phyloP scores from a whole-genome alignment of 2,113 vertebrate species.

The Neomonachus schauinslandi region DNA sequence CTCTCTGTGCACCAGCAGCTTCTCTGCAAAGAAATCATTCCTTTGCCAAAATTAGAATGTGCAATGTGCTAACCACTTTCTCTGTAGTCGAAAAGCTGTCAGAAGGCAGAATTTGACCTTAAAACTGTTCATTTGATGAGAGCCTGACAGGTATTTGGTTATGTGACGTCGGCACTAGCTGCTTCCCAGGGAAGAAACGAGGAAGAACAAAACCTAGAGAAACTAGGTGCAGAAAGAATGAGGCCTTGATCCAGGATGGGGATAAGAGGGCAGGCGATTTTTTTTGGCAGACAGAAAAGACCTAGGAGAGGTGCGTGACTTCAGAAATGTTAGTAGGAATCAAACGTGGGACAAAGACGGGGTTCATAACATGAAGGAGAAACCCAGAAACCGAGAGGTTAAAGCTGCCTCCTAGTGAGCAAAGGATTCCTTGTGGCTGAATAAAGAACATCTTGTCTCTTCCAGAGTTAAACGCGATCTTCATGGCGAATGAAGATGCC shows the following conservation, averaged over 20 bases:
- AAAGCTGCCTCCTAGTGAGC: background rate
- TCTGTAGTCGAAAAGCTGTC: slow-evolving; percentile 42
- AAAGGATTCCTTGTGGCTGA: background rate
- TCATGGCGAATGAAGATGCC: background rate
- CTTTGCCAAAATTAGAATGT: slow-evolving; percentile 49
- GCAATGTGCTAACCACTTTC: background rate
- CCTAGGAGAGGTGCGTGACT: background rate
- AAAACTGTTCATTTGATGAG: slow-evolving; percentile 56
- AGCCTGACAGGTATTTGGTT: slow-evolving; percentile 37
- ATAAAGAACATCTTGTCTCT: background rate
- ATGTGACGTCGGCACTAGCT: background rate
- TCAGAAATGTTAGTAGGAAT: background rate
- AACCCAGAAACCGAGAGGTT: background rate
- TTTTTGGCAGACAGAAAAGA: background rate
- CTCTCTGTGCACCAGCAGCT: slow-evolving; percentile 49
- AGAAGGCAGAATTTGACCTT: slow-evolving; percentile 55
- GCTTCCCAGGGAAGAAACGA: background rate
- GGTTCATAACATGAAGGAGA: background rate
- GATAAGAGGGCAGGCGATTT: background rate
- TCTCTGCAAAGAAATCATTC: slow-evolving; percentile 36
- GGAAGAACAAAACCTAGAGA: background rate
- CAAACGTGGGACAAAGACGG: background rate
- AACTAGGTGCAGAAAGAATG: background rate
- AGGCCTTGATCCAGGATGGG: background rate
- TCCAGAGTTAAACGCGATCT: background rate